Evolutionary conservation across 2,113 vertebrate species (phyloP).

Genomic region (Corythornis vintsioides): DNA sequence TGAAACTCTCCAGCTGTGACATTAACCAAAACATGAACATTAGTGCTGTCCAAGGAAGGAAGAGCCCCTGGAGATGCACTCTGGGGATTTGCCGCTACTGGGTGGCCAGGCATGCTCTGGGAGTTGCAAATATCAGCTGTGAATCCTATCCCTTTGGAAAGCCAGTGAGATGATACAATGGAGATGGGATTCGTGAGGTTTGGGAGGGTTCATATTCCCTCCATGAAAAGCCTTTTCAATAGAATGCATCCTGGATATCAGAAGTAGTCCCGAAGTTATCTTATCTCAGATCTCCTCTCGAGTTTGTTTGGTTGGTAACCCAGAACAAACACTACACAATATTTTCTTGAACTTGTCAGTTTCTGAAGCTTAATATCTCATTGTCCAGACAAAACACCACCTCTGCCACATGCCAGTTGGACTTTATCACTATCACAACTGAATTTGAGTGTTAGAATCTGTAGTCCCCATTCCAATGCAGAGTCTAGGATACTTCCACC

Average conservation of each 20-base stretch:
- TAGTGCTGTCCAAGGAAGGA: conserved; percentile 55
- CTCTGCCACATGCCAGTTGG: neutral
- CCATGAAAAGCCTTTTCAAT: neutral
- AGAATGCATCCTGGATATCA: neutral
- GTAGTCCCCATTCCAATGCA: neutral
- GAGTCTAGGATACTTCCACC: neutral
- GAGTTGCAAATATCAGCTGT: neutral
- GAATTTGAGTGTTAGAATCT: neutral
- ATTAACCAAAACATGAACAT: conserved; percentile 64
- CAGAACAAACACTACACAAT: neutral
- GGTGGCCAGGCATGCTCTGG: conserved; percentile 30
- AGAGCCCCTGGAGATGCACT: conserved; percentile 55
- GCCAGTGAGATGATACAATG: neutral
- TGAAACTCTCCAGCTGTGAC: conserved; percentile 69
- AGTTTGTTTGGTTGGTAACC: conserved; percentile 1
- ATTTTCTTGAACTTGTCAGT: conserved; percentile 17
- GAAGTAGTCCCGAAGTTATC: neutral
- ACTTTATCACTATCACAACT: neutral
- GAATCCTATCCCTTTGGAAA: neutral
- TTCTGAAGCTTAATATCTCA: neutral
- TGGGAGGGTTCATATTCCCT: neutral
- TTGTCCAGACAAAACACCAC: conserved; percentile 13
- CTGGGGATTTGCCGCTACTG: neutral
- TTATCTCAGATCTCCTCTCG: neutral
- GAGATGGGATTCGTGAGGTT: neutral